Conservation (phyloP, 1,140 invertebrate species). For the Calephelis nemesis region DNA sequence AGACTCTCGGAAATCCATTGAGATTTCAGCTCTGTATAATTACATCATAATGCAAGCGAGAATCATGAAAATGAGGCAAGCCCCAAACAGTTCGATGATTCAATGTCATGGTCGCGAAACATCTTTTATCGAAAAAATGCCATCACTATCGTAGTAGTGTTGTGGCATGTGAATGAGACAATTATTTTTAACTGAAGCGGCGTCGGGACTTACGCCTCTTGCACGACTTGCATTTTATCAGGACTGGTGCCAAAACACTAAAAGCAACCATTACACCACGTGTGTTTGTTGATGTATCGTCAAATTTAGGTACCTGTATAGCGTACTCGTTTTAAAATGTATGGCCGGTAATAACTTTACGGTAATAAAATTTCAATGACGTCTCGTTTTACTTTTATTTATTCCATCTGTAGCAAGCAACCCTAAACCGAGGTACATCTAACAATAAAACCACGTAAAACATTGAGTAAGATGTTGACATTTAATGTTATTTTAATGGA, state of each 20-base stretch:
- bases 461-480: too few relatives aligned
- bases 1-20: background rate
- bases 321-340: background rate
- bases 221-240: constrained; percentile 38
- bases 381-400: too few relatives aligned
- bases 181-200: constrained; percentile 65
- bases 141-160: constrained; percentile 71
- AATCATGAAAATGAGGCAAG: background rate
- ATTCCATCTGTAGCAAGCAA: too few relatives aligned
- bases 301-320: background rate
- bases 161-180: constrained; percentile 69
- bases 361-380: too few relatives aligned
- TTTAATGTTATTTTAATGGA: too few relatives aligned
- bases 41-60: background rate
- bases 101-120: constrained; percentile 62
- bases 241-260: constrained; percentile 57
- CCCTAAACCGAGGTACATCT: too few relatives aligned
- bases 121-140: constrained; percentile 68
- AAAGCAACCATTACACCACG: constrained; percentile 42
- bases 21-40: background rate
- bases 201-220: constrained; percentile 45
- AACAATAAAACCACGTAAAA: too few relatives aligned
- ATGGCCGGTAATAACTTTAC: background rate
- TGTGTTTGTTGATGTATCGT: constrained; percentile 40
- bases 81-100: constrained; percentile 43